Evolutionary conservation across 1,140 invertebrate species (phyloP).

Genomic region (Drosophila cardini): DNA sequence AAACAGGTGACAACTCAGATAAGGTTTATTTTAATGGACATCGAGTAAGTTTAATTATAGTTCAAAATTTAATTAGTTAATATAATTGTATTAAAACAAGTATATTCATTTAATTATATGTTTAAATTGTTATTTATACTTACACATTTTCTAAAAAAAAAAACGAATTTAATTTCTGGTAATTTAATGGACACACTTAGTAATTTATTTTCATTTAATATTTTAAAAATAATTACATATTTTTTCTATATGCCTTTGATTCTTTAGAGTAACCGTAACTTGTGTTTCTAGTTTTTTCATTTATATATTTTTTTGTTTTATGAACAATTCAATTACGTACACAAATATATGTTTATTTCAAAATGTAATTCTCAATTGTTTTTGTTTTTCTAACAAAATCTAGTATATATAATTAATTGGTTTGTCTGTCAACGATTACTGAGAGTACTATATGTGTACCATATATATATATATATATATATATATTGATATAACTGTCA

Average conservation of each 20-base stretch:
- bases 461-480: slow-evolving; percentile 28
- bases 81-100: neutral
- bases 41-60: slow-evolving; percentile 54
- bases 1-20: slow-evolving; percentile 45
- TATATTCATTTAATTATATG: neutral
- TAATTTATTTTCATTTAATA: slow-evolving; percentile 54
- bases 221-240: slow-evolving; percentile 44
- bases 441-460: neutral
- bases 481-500: slow-evolving; percentile 36
- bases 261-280: slow-evolving; percentile 23
- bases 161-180: slow-evolving; percentile 28
- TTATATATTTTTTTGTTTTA: slow-evolving; percentile 33
- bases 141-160: neutral
- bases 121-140: neutral
- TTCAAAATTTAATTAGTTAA: slow-evolving; percentile 59
- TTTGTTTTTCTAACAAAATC: slow-evolving; percentile 48
- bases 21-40: slow-evolving; percentile 61
- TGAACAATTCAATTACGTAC: slow-evolving; percentile 77
- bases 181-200: slow-evolving; percentile 64
- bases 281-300: slow-evolving; percentile 23
- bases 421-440: slow-evolving; percentile 20
- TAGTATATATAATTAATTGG: slow-evolving; percentile 50
- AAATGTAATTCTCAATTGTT: slow-evolving; percentile 44
- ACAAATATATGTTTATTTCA: slow-evolving; percentile 71
- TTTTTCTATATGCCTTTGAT: slow-evolving; percentile 10